Evolutionary conservation across 2,113 vertebrate genomes (phyloP), one percentile per base, ranked within the genome.

Genomic region (Uria aalge): DNA sequence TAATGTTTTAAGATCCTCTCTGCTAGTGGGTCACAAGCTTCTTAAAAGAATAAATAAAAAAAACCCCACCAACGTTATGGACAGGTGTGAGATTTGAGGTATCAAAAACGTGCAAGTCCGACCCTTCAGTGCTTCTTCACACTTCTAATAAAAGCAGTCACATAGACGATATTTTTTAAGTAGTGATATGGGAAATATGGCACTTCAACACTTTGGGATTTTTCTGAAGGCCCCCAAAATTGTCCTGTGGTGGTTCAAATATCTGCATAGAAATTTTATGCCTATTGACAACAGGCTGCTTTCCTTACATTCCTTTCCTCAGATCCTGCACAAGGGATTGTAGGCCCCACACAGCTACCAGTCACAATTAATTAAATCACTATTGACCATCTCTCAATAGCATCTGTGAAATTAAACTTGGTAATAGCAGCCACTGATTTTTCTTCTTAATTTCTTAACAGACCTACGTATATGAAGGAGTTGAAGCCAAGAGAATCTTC

Each of bases 401-500:
- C 15, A 94, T 9, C 50, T 62, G 45, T 30, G 55, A 94, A 91
- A 85, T 15, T 13, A 89, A 72, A 87, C 5, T 91, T 87, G 63
- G 29, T 57, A 76, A 79, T 22, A 81, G 29, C 45, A 72, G 59
- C 29, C 34, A 68, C 36, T 75, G 55, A 87, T 72, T 93, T 81
- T 88, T 52, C 66, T 90, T 84, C 53, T 72, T 53, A 22, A 88
- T 89, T 85, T 57, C 72, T 97, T 98, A 94, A 92, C 98, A 99
- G 99, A 98, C 80, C 82, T 99, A 99, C 5, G 5, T 12, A n/a
- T 99, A 99, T 3, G 99, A 99, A 64, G 99, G 99, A 62, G 98
- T 99, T n/a, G 98, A 99, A 34, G 98, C 99, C 66, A 99, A 99
- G 96, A 98, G 99, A 94, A 95, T 99, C 97, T 99, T 99, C 97